phyloP scores from a whole-genome alignment of 2,113 vertebrate genomes.

The Mungos mungo region DNA sequence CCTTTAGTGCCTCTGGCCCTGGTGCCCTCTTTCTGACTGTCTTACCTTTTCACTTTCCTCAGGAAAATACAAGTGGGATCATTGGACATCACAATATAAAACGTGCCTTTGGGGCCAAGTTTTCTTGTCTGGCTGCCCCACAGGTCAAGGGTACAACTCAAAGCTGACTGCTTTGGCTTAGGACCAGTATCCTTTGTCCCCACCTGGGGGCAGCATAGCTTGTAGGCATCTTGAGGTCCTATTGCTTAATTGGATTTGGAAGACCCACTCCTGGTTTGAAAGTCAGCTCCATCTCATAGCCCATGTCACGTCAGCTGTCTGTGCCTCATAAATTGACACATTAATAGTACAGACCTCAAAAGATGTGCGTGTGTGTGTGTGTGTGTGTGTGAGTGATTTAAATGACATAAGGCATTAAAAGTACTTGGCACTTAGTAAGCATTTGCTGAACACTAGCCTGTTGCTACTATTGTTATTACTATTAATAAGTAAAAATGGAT shows the following conservation, averaged over 20 bases:
- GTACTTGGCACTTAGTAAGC: background rate
- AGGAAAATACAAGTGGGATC: background rate
- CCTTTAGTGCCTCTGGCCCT: background rate
- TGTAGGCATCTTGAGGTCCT: background rate
- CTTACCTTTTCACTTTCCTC: background rate
- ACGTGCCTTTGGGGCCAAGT: background rate
- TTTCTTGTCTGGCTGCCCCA: background rate
- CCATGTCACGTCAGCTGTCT: background rate
- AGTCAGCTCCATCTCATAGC: background rate
- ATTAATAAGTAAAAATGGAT: background rate
- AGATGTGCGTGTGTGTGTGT: background rate
- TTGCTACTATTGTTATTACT: background rate
- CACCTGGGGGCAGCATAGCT: slow-evolving; percentile 37
- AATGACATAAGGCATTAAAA: background rate
- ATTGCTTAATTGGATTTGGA: background rate
- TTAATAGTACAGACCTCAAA: background rate
- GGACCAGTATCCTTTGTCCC: background rate
- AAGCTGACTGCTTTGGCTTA: background rate
- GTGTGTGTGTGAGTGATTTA: background rate
- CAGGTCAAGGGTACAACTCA: background rate
- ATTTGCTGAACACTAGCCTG: background rate
- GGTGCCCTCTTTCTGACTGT: background rate
- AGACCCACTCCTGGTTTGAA: background rate
- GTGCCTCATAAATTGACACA: background rate
- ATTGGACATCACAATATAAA: background rate